Base-by-base conservation (phyloP, 2,797 vertebrate genomes). In the Tolypeutes matacus region DNA sequence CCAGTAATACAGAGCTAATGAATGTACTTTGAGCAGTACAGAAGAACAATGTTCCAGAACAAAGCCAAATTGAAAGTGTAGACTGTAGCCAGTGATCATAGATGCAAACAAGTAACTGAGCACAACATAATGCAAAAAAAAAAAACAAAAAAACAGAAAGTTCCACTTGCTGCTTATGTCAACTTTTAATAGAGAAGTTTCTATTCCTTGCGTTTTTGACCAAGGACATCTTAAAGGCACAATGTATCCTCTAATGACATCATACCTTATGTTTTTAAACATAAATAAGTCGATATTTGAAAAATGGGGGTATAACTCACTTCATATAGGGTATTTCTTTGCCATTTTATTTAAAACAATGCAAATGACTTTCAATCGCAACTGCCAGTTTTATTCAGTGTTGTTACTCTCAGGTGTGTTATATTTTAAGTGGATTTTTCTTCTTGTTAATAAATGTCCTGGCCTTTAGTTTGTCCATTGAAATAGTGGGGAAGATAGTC, bases 291-390 rank as follows among this genome's bases (percentile, higher is more conserved):
- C 1, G 12, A 12, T 62, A 65, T 90, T 62, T 6, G 17, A n/a
- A 89, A 92, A 91, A 77, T 34, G 7, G 23, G 42, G 1, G 13
- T n/a, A 67, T 83, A 46, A 21, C 6, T 89, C 17, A 90, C 2
- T 86, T 89, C 21, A 51, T 65, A 25, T 42, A 29, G 4, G 5
- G 1, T 49, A 11, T 92, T 76, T 92, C 18, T 91, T 70, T 90
- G 46, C 4, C n/a, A 70, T 62, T 83, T 88, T 82, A 67, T 51
- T 93, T 80, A 86, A 96, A 95, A 60, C 67, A 93, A 65, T 77
- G 49, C 21, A 64, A 77, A 89, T 3, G 0, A 56, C 20, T 69
- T 93, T 93, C 20, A 39, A 77, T 14, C 82, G 12, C 65, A 89
- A 34, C 14, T 82, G 29, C 31, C 36, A 62, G 36, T 86, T 86